Conservation (phyloP, 1,140 invertebrate species). For the Bacillus rossius region DNA sequence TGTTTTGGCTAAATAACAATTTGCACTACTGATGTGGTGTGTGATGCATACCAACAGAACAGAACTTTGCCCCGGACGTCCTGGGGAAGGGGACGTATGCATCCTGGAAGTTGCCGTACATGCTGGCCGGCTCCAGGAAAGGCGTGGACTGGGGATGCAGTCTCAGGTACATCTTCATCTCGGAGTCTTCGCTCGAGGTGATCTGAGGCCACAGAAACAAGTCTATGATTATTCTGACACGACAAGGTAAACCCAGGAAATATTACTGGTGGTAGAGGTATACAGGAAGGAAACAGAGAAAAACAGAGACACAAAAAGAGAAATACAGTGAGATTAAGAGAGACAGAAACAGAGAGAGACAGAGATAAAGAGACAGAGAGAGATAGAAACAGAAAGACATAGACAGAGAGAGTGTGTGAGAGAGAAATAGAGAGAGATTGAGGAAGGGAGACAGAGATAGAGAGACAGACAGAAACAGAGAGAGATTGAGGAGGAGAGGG, state of each 20-base stretch:
- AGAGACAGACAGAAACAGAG: not conserved
- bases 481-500: not conserved
- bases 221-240: not conserved
- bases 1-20: too few relatives aligned
- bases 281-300: not conserved
- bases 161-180: constrained; percentile 37
- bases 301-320: not conserved
- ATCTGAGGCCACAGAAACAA: constrained; percentile 30
- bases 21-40: too few relatives aligned
- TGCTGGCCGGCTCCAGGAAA: constrained; percentile 27
- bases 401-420: not conserved
- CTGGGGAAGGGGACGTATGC: constrained; percentile 90
- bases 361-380: not conserved
- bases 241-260: not conserved
- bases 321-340: not conserved
- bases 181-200: constrained; percentile 42
- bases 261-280: not conserved
- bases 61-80: constrained; percentile 91
- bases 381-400: not conserved
- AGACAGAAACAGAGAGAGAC: not conserved
- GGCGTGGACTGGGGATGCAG: constrained; percentile 31
- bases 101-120: constrained; percentile 54
- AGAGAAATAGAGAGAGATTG: not conserved
- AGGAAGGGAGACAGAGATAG: not conserved
- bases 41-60: constrained; percentile 59